Conservation (phyloP, 2,113 vertebrate species). For the Takifugu flavidus region DNA sequence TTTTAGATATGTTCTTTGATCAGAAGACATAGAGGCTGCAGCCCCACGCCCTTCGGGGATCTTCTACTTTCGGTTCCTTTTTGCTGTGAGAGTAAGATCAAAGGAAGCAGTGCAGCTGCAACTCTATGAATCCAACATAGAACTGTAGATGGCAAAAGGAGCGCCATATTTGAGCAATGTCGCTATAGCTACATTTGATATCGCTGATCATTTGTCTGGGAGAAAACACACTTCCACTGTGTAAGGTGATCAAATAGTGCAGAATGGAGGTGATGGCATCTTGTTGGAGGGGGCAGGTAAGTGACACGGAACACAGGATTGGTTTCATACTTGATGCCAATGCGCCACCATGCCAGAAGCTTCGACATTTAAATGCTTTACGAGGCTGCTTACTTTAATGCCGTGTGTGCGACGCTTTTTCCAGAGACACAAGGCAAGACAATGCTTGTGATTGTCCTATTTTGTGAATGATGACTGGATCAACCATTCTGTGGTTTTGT, state of each 20-base stretch:
- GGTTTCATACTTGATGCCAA: conserved; percentile 2
- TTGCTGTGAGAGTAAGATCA: conserved; percentile 45
- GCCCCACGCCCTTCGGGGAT: conserved; percentile 46
- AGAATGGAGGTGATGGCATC: conserved; percentile 73
- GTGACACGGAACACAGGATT: conserved; percentile 2
- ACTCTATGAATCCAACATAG: conserved; percentile 36
- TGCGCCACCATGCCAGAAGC: conserved; percentile 7
- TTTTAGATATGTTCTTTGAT: not conserved
- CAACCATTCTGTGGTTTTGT: conserved; percentile 47
- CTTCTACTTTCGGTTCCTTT: conserved; percentile 43
- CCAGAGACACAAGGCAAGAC: conserved; percentile 20
- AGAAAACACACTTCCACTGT: not conserved
- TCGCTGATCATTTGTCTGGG: not conserved
- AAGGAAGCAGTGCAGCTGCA: conserved; percentile 31
- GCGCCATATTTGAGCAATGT: conserved; percentile 44
- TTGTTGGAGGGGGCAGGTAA: conserved; percentile 77
- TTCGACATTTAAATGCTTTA: conserved; percentile 14
- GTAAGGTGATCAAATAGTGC: conserved; percentile 4
- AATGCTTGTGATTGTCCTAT: too few relatives aligned
- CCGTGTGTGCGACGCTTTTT: conserved; percentile 16
- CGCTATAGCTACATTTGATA: not conserved
- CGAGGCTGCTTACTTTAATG: conserved; percentile 34
- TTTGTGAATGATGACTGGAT: conserved; percentile 17
- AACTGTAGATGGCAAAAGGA: conserved; percentile 23
- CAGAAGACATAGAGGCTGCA: conserved; percentile 19